Percentiles rank a stretch among this genome's conserved stretches.
phyloP scores from a whole-genome alignment of 2,797 vertebrate genomes.

The Glyptemys insculpta region DNA sequence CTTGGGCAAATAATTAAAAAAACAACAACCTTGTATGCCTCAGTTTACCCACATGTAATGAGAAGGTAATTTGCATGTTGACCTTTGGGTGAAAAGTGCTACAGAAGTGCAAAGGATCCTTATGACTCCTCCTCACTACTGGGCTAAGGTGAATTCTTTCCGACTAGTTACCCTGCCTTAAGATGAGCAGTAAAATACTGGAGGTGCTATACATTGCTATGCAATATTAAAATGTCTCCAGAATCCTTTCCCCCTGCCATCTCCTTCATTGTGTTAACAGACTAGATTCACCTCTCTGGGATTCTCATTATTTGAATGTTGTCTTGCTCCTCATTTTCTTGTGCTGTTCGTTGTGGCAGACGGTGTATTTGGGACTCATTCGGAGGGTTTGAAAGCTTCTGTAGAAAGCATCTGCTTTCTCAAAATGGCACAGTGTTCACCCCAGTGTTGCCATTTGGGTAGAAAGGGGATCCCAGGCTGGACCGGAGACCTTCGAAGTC shows the following conservation, averaged over 20 bases:
- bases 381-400: slow-evolving; percentile 37
- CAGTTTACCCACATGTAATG: neutral
- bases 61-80: neutral
- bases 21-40: neutral
- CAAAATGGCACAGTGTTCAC: neutral
- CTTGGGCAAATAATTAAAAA: neutral
- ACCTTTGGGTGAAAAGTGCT: neutral
- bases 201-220: neutral
- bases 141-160: neutral
- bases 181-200: neutral
- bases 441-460: neutral
- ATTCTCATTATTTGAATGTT: neutral
- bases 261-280: neutral
- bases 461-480: neutral
- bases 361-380: slow-evolving; percentile 12
- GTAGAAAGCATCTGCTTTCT: slow-evolving; percentile 25
- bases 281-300: neutral
- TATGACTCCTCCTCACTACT: neutral
- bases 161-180: neutral
- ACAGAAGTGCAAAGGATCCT: neutral
- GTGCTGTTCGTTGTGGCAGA: neutral
- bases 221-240: neutral
- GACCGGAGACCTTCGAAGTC: neutral
- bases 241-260: neutral
- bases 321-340: neutral